These are phyloP conservation scores for Drosophila punjabiensis DNA, from an alignment of 1,140 invertebrate genomes.

Conservation along the genomic window DNA sequence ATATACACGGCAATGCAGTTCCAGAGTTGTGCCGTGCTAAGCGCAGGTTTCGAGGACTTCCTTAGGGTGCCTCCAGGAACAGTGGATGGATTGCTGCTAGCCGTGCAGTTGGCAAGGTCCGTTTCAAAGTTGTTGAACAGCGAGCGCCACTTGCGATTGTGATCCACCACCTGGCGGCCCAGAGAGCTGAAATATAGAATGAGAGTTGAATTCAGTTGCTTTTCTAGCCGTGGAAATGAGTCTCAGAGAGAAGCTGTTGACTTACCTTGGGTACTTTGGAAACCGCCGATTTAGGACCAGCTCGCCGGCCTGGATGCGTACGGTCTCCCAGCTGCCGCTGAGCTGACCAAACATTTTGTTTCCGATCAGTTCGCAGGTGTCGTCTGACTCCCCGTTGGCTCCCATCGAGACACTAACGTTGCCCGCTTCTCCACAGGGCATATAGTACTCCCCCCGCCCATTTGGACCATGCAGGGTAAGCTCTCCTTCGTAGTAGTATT, in stretches of 20 bases:
- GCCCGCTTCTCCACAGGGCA: slow-evolving; percentile 86
- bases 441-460: slow-evolving; percentile 93
- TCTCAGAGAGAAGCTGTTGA: slow-evolving; percentile 8
- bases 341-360: slow-evolving; percentile 87
- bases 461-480: slow-evolving; percentile 87
- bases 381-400: slow-evolving; percentile 54
- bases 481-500: slow-evolving; percentile 95
- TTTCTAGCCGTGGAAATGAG: not conserved
- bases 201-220: not conserved
- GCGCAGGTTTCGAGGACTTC: slow-evolving; percentile 38
- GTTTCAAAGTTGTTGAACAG: slow-evolving; percentile 81
- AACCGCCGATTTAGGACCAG: slow-evolving; percentile 89
- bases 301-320: slow-evolving; percentile 91
- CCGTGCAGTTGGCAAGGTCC: slow-evolving; percentile 66
- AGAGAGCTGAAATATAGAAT: slow-evolving; percentile 42
- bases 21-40: slow-evolving; percentile 73
- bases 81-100: not conserved
- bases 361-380: slow-evolving; percentile 66
- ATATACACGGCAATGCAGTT: slow-evolving; percentile 88
- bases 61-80: slow-evolving; percentile 46
- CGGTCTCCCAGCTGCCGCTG: slow-evolving; percentile 92
- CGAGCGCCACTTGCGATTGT: slow-evolving; percentile 72
- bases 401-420: slow-evolving; percentile 4
- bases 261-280: slow-evolving; percentile 88
- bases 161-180: slow-evolving; percentile 66